Evolutionary conservation across 2,797 vertebrate species (phyloP).

Genomic region (Liparis tanakae): DNA sequence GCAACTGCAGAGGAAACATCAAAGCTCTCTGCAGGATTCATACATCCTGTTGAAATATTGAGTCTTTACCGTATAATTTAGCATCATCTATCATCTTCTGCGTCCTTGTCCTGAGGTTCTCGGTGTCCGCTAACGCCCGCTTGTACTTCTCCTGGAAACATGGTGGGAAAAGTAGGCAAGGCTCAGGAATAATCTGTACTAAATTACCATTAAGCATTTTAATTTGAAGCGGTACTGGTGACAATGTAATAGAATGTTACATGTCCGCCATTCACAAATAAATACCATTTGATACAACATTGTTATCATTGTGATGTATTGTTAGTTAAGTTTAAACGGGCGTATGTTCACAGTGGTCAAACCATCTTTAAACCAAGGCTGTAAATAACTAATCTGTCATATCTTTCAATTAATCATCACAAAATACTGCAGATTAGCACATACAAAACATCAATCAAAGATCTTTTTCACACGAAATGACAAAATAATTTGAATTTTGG

Average conservation of each 20-base stretch:
- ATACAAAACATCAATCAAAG: not conserved
- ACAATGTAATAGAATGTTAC: not conserved
- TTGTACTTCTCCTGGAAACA: constrained; percentile 92
- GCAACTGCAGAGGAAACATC: not conserved
- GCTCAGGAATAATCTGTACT: not conserved
- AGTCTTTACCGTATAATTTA: constrained; percentile 90
- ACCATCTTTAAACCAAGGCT: not conserved
- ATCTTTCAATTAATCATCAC: not conserved
- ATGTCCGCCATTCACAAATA: not conserved
- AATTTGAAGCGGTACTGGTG: not conserved
- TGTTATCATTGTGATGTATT: not conserved
- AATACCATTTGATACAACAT: not conserved
- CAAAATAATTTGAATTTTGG: not conserved
- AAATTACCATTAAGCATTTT: not conserved
- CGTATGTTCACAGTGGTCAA: not conserved
- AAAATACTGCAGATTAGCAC: not conserved
- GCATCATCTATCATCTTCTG: constrained; percentile 94
- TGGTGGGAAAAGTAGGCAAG: not conserved
- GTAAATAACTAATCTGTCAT: not conserved
- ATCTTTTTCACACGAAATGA: not conserved
- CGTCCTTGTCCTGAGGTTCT: constrained; percentile 94
- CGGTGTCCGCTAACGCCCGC: constrained; percentile 93
- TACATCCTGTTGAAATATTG: not conserved
- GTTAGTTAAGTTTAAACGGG: not conserved
- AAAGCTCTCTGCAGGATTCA: not conserved